Base-by-base conservation (phyloP, 2,113 vertebrate species). In the Apistogramma diplotaenia region DNA sequence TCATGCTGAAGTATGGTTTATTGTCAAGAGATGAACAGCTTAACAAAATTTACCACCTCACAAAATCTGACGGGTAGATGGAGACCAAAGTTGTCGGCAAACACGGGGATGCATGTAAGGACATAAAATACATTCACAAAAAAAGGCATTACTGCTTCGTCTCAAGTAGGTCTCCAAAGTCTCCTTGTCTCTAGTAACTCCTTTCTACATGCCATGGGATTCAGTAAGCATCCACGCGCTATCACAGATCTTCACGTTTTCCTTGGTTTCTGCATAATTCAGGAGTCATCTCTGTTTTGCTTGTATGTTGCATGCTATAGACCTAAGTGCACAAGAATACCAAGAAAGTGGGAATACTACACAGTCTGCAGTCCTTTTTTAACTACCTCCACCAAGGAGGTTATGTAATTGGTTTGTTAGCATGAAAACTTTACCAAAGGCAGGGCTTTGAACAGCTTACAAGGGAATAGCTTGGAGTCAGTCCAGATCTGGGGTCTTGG, bases 221-320 rank as follows among this genome's bases (percentile, higher is more conserved):
- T 87, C 21, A 71, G 12, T n/a, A 74, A 51, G 25, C 40, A 57
- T 76, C 81, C 79, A 76, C 43, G 51, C 58, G 77, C 81, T 83
- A 60, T 82, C 56, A 81, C 85, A 35, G 76, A 82, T 80, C 77
- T 59, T 19, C 80, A 54, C 55, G 60, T 67, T 81, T 60, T 76
- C 49, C 33, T 78, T 55, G 16, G 27, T 67, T 79, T 9, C 77
- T 92, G 81, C 87, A 87, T 89, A 83, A 91, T 85, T 88, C 84
- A 91, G 71, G 21, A 77, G 40, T 67, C 57, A 13, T 15, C 70
- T 83, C 67, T 25, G 13, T 79, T 65, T 77, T 74, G 53, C 43
- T 55, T 62, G 84, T 75, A 76, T 35, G 62, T 79, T 54, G 67
- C 12, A 2, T 87, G 71, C 81, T 27, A 21, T 60, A 61, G 29